Percentiles rank a stretch among this genome's conserved stretches.
Conservation (phyloP, 2,888 invertebrate genomes). For the Deilephila elpenor region DNA sequence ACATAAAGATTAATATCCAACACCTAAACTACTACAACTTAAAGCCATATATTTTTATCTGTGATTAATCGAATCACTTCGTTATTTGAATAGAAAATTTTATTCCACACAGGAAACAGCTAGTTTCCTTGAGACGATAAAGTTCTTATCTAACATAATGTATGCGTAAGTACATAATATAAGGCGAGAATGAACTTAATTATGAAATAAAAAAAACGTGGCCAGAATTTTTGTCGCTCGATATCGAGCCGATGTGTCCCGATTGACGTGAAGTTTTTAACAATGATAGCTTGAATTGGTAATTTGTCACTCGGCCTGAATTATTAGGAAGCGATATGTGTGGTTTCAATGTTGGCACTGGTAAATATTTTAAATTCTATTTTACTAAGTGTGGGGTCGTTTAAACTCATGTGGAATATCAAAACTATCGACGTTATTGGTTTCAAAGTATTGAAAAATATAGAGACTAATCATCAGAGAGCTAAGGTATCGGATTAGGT, state of each 20-base stretch:
- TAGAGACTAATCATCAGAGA: neutral
- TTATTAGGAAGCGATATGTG: constrained; percentile 11
- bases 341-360: constrained; percentile 5
- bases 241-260: constrained; percentile 11
- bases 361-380: neutral
- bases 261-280: constrained; percentile 24
- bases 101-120: constrained; percentile 34
- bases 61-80: constrained; percentile 42
- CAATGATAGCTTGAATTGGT: constrained; percentile 24
- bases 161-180: constrained; percentile 25
- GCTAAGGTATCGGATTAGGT: neutral
- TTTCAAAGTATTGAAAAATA: neutral
- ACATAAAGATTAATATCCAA: constrained; percentile 4
- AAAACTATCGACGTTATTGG: neutral
- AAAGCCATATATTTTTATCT: constrained; percentile 31
- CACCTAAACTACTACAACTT: neutral
- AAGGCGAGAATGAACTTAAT: constrained; percentile 19
- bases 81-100: constrained; percentile 33
- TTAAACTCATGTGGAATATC: neutral
- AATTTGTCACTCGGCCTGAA: constrained; percentile 9
- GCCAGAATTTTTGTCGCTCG: constrained; percentile 20
- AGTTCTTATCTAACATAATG: constrained; percentile 32
- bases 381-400: neutral
- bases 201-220: constrained; percentile 25
- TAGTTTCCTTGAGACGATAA: constrained; percentile 34